Evolutionary conservation across 2,888 invertebrate genomes (phyloP).

Genomic region (Hybos culiciformis): DNA sequence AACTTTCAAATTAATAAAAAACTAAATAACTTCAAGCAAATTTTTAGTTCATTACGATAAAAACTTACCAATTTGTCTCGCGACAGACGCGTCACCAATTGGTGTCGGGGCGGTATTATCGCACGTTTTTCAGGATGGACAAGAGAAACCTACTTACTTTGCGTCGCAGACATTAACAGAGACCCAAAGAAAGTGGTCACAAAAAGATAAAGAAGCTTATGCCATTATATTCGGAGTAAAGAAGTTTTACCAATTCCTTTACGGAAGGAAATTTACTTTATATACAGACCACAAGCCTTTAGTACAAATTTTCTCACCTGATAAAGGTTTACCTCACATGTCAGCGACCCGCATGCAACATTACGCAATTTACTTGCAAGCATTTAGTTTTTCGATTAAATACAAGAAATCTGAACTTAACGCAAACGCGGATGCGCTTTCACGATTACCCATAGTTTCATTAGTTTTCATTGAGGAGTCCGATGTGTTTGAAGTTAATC

Average conservation of each 20-base stretch:
- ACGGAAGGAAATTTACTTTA: conserved; percentile 23
- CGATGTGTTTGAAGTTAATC: no score
- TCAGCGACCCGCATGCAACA: conserved; percentile 14
- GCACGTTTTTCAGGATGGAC: conserved; percentile 16
- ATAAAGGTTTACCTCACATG: conserved; percentile 16
- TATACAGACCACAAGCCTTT: conserved; percentile 20
- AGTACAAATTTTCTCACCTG: conserved; percentile 21
- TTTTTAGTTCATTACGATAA: conserved; percentile 10
- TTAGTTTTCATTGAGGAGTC: conserved; percentile 6
- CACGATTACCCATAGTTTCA: conserved; percentile 9
- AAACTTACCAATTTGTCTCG: conserved; percentile 6
- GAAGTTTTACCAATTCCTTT: conserved; percentile 23
- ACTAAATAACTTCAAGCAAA: conserved; percentile 1
- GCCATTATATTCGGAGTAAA: conserved; percentile 22
- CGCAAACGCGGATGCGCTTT: conserved; percentile 13
- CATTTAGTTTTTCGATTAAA: conserved; percentile 11
- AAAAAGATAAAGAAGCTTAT: conserved; percentile 25
- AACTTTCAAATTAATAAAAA: conserved; percentile 4
- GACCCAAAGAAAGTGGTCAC: conserved; percentile 22
- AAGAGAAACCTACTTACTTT: conserved; percentile 19
- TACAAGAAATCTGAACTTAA: conserved; percentile 10
- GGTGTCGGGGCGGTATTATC: conserved; percentile 6
- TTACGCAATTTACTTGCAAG: conserved; percentile 11
- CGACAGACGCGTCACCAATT: conserved; percentile 8
- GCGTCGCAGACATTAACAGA: conserved; percentile 20